Conservation (phyloP, 2,888 invertebrate genomes). For the Eristalis pertinax region DNA sequence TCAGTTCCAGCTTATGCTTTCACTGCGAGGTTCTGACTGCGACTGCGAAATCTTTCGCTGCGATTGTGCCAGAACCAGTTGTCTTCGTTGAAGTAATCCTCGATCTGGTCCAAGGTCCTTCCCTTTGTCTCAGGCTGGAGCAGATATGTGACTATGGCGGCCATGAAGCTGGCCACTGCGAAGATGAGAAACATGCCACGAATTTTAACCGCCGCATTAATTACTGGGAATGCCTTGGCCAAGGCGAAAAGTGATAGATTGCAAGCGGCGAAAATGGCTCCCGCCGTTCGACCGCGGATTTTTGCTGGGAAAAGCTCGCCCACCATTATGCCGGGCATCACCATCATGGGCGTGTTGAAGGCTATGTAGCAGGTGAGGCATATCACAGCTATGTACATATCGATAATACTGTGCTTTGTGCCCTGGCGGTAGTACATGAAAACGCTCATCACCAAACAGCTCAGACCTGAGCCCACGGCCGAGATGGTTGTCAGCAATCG, state of each 20-base stretch:
- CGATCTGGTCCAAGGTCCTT: constrained; percentile 87
- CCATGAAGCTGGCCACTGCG: constrained; percentile 84
- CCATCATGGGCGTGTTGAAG: constrained; percentile 89
- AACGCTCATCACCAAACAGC: constrained; percentile 84
- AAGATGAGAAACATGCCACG: constrained; percentile 88
- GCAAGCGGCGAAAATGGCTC: constrained; percentile 88
- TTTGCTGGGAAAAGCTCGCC: constrained; percentile 89
- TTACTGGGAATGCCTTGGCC: constrained; percentile 87
- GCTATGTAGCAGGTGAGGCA: constrained; percentile 87
- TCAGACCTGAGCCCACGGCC: constrained; percentile 85
- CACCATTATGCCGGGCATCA: constrained; percentile 88
- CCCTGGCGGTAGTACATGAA: constrained; percentile 81
- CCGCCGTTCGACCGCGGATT: constrained; percentile 88
- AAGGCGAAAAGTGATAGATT: constrained; percentile 86
- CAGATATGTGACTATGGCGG: constrained; percentile 86
- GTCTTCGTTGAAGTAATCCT: constrained; percentile 88
- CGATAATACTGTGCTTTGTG: constrained; percentile 75
- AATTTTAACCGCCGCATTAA: constrained; percentile 84
- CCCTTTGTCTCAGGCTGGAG: constrained; percentile 89
- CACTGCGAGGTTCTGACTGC: neutral
- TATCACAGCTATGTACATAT: constrained; percentile 76
- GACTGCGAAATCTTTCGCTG: constrained; percentile 49
- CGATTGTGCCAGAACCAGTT: constrained; percentile 84
- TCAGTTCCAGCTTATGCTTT: constrained; percentile 7
- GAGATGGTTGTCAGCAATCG: constrained; percentile 86